A percentile compares a stretch with the other conserved stretches of the same genome.
Evolutionary conservation across 2,113 vertebrate species (phyloP).

Genomic region (Camelus dromedarius): DNA sequence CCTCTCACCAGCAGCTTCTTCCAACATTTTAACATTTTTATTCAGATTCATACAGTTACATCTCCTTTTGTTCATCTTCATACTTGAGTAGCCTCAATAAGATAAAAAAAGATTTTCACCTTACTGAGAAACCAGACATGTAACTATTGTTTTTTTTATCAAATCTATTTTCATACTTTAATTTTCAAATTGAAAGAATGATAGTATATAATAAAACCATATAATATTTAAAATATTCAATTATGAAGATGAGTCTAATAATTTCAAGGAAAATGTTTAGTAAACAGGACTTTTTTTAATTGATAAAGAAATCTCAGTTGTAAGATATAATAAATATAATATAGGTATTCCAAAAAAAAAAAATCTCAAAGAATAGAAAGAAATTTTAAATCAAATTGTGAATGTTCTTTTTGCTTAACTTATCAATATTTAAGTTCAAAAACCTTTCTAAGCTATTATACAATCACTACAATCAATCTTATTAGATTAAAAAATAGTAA

Average conservation of each 20-base stretch:
- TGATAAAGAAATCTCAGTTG: not conserved
- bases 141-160: not conserved
- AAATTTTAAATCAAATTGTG: not conserved
- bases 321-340: not conserved
- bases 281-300: not conserved
- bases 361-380: not conserved
- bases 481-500: not conserved
- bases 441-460: not conserved
- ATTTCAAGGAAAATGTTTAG: not conserved
- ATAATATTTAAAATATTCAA: not conserved
- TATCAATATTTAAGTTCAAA: not conserved
- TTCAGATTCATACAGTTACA: not conserved
- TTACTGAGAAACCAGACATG: not conserved
- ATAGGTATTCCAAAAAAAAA: not conserved
- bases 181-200: not conserved
- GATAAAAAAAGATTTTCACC: not conserved
- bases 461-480: not conserved
- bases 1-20: not conserved
- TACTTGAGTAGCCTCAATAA: not conserved
- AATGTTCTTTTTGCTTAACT: not conserved
- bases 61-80: not conserved
- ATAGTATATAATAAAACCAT: not conserved
- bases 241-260: not conserved
- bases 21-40: not conserved
- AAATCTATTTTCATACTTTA: not conserved